phyloP scores from a whole-genome alignment of 2,888 invertebrate genomes.

The Pelosia muscerda region DNA sequence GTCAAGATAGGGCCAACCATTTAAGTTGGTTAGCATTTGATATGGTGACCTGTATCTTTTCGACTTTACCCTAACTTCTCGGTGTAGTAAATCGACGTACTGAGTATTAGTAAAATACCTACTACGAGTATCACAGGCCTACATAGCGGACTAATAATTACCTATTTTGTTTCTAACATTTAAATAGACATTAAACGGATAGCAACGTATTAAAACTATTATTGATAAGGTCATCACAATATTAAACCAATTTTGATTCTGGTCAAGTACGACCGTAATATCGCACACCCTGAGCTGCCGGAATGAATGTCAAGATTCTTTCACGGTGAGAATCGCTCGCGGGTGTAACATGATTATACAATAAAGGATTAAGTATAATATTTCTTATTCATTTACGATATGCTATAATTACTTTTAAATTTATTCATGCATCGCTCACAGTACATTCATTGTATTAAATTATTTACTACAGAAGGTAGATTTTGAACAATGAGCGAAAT shows the following conservation, averaged over 20 bases:
- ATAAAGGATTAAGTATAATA: slow-evolving; percentile 18
- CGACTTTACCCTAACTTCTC: no score
- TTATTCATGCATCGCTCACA: slow-evolving; percentile 10
- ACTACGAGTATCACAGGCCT: no score
- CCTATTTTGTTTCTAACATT: background rate
- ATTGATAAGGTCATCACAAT: slow-evolving; percentile 10
- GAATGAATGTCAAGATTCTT: slow-evolving; percentile 44
- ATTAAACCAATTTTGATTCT: background rate
- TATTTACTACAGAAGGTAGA: background rate
- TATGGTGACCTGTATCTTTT: no score
- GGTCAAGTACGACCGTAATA: slow-evolving; percentile 2
- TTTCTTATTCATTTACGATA: slow-evolving; percentile 9
- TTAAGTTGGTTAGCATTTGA: no score
- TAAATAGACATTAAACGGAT: background rate
- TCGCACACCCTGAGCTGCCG: slow-evolving; percentile 37
- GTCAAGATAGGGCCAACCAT: no score
- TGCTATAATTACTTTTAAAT: slow-evolving; percentile 30
- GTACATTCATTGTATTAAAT: background rate
- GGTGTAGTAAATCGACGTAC: no score
- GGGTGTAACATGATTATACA: slow-evolving; percentile 22
- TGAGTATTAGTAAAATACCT: no score
- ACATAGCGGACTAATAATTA: background rate
- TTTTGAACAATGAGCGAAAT: background rate
- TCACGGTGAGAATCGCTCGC: slow-evolving; percentile 23
- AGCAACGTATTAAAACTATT: background rate